A percentile compares a stretch with the other conserved stretches of the same genome.
These are phyloP conservation scores for Trogon melanurus DNA, from an alignment of 2,113 vertebrate genomes.

Conservation along the genomic window DNA sequence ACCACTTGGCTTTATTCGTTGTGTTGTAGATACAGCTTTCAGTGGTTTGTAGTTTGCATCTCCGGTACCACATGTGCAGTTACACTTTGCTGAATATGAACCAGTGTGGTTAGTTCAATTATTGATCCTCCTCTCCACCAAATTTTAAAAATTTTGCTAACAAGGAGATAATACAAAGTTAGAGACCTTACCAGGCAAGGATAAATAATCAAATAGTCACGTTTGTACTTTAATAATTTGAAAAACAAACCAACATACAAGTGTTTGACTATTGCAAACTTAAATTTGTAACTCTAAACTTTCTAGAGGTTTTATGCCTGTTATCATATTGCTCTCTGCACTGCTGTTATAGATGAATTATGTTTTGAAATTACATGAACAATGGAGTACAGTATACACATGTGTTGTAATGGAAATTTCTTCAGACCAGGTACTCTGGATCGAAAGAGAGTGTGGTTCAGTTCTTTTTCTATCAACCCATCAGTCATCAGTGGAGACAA, in stretches of 20 bases:
- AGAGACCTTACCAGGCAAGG: background rate
- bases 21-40: background rate
- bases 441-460: conserved; percentile 87
- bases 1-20: background rate
- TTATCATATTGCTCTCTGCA: background rate
- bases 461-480: conserved; percentile 89
- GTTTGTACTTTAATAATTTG: background rate
- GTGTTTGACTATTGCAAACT: background rate
- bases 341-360: background rate
- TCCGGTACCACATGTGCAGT: background rate
- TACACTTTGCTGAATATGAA: background rate
- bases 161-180: background rate
- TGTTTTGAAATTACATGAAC: background rate
- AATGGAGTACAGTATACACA: background rate
- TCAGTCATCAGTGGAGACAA: conserved; percentile 87
- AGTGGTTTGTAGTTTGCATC: background rate
- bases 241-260: background rate
- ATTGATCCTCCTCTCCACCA: background rate
- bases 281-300: background rate
- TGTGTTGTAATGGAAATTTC: conserved; percentile 48
- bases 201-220: background rate
- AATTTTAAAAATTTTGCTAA: background rate
- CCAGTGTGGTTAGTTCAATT: background rate
- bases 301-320: background rate
- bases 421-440: conserved; percentile 85